Evolutionary conservation across 2,888 invertebrate species (phyloP), one percentile per base, ranked within the genome.

Genomic region (Junonia oenone): DNA sequence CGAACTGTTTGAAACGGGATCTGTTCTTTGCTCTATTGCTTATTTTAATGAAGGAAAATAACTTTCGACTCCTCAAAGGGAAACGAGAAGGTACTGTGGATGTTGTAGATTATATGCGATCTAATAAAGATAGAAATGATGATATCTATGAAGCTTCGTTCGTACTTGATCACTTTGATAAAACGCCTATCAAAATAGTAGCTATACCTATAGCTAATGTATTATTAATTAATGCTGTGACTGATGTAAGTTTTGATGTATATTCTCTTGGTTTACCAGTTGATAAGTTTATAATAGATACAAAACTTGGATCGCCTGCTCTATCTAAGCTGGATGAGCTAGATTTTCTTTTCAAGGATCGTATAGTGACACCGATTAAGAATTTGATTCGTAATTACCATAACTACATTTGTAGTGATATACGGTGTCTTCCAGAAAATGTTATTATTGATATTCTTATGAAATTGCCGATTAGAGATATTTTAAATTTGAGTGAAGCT

Each of bases 21-120:
- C 65, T 80, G 62, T 69, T 78, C 64, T 72, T 75, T 48, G 68
- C 74, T 58, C 62, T 75, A 58, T 64, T 77, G 45, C 69, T 78
- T 59, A 68, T 69, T 66, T 63, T 75, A 56, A 73, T 76, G 68
- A 73, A 69, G 55, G 75, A 79, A 68, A 76, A 73, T 65, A 65
- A 71, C 67, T 79, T 80, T 27, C 13, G 45, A 26, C 26, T 26
- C 6, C 13, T 43, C 13, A 43, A 26, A 26, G 13, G 6, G 3
- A 22, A 43, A 22, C 19, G 19, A 38, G 9, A 15, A 5, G 4
- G 8, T 14, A 9, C 15, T 11, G 9, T 31, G 38, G 22, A 47
- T 51, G 45, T 67, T n/a, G 53, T 64, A 45, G 71, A 76, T 59
- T 73, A 65, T 55, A 66, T 75, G 53, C 51, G 67, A 53, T 55